Conservation (phyloP, 2,888 invertebrate species). For the Nephrotoma flavescens region DNA sequence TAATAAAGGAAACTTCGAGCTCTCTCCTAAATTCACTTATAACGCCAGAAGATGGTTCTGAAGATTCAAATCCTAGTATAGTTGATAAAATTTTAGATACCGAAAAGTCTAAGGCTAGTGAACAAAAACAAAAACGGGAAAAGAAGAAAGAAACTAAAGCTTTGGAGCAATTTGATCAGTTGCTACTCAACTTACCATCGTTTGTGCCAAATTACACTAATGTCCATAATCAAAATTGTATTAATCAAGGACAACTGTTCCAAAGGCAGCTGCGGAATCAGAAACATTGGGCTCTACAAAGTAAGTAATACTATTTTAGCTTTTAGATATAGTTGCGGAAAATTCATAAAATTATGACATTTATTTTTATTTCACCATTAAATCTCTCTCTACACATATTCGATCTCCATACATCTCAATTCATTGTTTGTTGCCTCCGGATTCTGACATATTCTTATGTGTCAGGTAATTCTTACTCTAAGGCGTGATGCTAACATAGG, state of each 20-base stretch:
- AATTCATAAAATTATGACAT: background rate
- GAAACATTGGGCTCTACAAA: slow-evolving; percentile 57
- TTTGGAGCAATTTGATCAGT: slow-evolving; percentile 37
- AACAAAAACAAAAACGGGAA: slow-evolving; percentile 1
- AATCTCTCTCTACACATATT: too few relatives aligned
- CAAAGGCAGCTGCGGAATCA: slow-evolving; percentile 50
- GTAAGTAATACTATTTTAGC: slow-evolving; percentile 34
- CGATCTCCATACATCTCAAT: too few relatives aligned
- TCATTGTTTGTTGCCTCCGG: too few relatives aligned
- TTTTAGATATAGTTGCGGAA: background rate
- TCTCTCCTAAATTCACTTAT: background rate
- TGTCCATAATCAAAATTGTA: slow-evolving; percentile 47
- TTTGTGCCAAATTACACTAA: slow-evolving; percentile 53
- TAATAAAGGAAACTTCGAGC: background rate
- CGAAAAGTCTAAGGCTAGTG: slow-evolving; percentile 7
- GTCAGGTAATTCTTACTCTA: too few relatives aligned
- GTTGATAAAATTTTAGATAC: slow-evolving; percentile 12
- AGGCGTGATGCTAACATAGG: too few relatives aligned
- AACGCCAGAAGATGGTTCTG: slow-evolving; percentile 8
- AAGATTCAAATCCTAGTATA: slow-evolving; percentile 17
- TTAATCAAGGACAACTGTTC: slow-evolving; percentile 52
- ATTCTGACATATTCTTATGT: too few relatives aligned
- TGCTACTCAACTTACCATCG: slow-evolving; percentile 48
- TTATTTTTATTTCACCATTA: too few relatives aligned
- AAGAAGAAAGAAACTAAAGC: slow-evolving; percentile 17